phyloP scores from a whole-genome alignment of 2,888 invertebrate species.

The Cetonia aurata region DNA sequence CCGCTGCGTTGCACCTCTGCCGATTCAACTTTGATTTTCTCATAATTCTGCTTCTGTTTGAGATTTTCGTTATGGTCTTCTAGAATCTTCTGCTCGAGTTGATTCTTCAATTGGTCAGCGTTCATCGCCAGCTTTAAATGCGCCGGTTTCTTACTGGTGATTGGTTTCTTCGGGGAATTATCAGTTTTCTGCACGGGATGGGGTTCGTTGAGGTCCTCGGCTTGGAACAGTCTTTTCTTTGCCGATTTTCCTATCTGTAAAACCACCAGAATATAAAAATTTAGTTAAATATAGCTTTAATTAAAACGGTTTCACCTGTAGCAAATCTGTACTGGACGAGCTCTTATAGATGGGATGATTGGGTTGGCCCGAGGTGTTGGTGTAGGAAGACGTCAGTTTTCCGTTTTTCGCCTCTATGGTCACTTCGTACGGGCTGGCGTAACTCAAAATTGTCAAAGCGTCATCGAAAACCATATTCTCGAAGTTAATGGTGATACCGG shows the following conservation, averaged over 20 bases:
- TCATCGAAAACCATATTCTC: slow-evolving; percentile 92
- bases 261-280: slow-evolving; percentile 21
- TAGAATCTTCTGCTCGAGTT: slow-evolving; percentile 60
- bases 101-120: slow-evolving; percentile 59
- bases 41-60: slow-evolving; percentile 51
- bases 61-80: slow-evolving; percentile 57
- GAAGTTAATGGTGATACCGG: slow-evolving; percentile 88
- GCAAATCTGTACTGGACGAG: slow-evolving; percentile 83
- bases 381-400: slow-evolving; percentile 54
- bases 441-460: slow-evolving; percentile 88
- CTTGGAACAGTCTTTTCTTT: slow-evolving; percentile 63
- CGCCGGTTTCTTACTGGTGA: slow-evolving; percentile 47
- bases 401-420: slow-evolving; percentile 80
- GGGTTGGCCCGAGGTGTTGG: slow-evolving; percentile 69
- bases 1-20: slow-evolving; percentile 71
- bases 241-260: slow-evolving; percentile 60
- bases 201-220: slow-evolving; percentile 64
- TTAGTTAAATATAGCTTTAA: not conserved
- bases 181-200: no score
- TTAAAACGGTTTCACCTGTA: slow-evolving; percentile 68
- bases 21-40: slow-evolving; percentile 8
- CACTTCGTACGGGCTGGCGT: slow-evolving; percentile 92
- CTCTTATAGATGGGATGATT: slow-evolving; percentile 83
- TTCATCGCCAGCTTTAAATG: slow-evolving; percentile 53
- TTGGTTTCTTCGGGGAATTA: slow-evolving; percentile 52